Evolutionary conservation across 2,797 vertebrate species (phyloP), one percentile per base, ranked within the genome.

Genomic region (Chlorospingus flavigularis): DNA sequence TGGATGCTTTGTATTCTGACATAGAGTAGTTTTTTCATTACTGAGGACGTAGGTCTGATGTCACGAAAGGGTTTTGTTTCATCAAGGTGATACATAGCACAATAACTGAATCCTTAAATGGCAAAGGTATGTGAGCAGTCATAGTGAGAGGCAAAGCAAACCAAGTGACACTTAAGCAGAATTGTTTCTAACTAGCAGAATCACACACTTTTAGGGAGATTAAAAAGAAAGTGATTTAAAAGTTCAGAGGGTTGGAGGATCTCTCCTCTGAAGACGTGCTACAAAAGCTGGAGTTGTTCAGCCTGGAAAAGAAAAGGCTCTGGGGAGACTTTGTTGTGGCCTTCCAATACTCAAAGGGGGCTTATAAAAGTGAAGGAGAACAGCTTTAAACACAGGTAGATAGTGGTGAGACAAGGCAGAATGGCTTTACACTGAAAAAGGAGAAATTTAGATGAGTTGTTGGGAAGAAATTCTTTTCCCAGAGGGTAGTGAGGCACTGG

Each of bases 251-350:
- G 14, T 30, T 82, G 28, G n/a, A 70, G 14, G 17, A 62, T 11
- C 9, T 68, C 26, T 62, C 6, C 37, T 70, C n/a, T 51, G 37
- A 71, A 58, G 33, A 65, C 15, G 26, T 0, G 0, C 14, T 51
- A 14, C 42, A 45, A 58, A 51, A 71, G n/a, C 37, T 83, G 50
- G 20, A 6, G 6, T 31, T 57, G 10, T 35, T 76, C 43, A 45
- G 17, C 15, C 21, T 58, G 58, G 51, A 45, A 67, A 70, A 57
- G 37, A 43, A 6, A 70, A 57, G 24, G 30, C 20, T 70, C 14
- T 30, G 14, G 2, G 14, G 10, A 43, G 1, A 43, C 17, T 20
- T 55, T 30, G 6, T 50, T 57, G n/a, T 76, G 50, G 11, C 20
- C 20, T 89, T 57, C 37, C 33, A 51, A 7, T 63, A 33, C 50